Evolutionary conservation across 2,888 invertebrate species (phyloP), one percentile per base, ranked within the genome.

Genomic region (Synergus laeviventris): DNA sequence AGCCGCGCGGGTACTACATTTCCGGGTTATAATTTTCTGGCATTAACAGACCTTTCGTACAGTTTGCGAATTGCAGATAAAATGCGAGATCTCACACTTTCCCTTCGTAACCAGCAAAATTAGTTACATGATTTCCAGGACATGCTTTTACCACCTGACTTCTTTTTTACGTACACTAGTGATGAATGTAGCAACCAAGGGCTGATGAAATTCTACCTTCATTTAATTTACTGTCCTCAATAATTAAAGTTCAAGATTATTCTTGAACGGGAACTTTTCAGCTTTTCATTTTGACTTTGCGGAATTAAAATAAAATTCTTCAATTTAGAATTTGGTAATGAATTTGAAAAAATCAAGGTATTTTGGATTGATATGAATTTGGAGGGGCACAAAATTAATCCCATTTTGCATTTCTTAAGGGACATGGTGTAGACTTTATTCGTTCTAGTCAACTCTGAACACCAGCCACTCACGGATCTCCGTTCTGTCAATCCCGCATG

Each of bases 401-500:
- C 77, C 78, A 77, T 80, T 81, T 78, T 64, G 64, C 9, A 82
- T 83, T 81, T 79, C 82, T 84, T 84, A 75, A 79, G 79, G 76
- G 82, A 83, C 78, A 77, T 79, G 76, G 76, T 75, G 77, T 74
- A 75, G 77, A 75, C 82, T 84, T 82, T 84, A 81, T 83, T 82
- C 81, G 79, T 78, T 81, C 79, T 79, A 81, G 79, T 74, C 79
- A 81, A 79, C 79, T 76, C 78, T 60, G 78, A 78, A 77, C 76
- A 78, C 77, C 77, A 77, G 36, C 76, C 78, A 81, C 81, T 82
- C 83, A 74, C 78, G 74, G 45, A 79, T 78, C 73, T 60, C 66
- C 62, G 39, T 79, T 81, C 78, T 82, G 82, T 83, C 85, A 83
- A 83, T 82, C 84, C 79, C 87, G 84, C 87, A 82, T 83, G 87